phyloP scores from a whole-genome alignment of 2,888 invertebrate species.

The Steromphala cineraria region DNA sequence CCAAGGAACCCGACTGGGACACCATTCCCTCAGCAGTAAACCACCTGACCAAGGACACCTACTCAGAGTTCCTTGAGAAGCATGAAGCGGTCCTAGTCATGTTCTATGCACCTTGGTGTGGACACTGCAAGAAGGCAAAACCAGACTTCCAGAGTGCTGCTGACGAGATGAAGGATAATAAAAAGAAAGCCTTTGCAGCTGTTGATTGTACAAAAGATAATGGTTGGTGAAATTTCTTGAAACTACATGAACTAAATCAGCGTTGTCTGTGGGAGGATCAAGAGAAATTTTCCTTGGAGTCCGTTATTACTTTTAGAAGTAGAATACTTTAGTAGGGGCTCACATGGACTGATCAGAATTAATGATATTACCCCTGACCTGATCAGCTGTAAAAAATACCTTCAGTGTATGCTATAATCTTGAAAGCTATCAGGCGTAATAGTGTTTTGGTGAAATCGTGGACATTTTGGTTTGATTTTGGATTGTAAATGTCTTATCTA shows the following conservation, averaged over 20 bases:
- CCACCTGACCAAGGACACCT: slow-evolving; percentile 84
- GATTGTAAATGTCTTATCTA: too few relatives aligned
- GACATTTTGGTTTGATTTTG: too few relatives aligned
- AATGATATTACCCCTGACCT: too few relatives aligned
- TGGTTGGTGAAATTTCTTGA: slow-evolving; percentile 33
- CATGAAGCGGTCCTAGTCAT: slow-evolving; percentile 89
- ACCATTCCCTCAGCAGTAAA: slow-evolving; percentile 84
- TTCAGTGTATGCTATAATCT: too few relatives aligned
- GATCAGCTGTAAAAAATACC: too few relatives aligned
- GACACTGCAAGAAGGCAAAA: slow-evolving; percentile 89
- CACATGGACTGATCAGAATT: too few relatives aligned
- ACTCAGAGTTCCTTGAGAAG: slow-evolving; percentile 83
- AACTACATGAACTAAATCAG: background rate
- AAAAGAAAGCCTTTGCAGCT: slow-evolving; percentile 83
- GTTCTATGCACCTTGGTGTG: slow-evolving; percentile 95
- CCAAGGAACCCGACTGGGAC: slow-evolving; percentile 85
- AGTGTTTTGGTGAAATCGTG: too few relatives aligned
- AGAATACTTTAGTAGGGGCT: too few relatives aligned
- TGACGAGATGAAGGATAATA: slow-evolving; percentile 79
- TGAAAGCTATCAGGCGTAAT: too few relatives aligned
- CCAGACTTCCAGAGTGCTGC: slow-evolving; percentile 89
- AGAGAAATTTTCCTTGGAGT: too few relatives aligned
- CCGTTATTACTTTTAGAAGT: too few relatives aligned
- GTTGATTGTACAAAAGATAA: slow-evolving; percentile 82
- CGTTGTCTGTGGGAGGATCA: too few relatives aligned